Evolutionary conservation across 2,888 invertebrate species (phyloP).

Genomic region (Danaus chrysippus): DNA sequence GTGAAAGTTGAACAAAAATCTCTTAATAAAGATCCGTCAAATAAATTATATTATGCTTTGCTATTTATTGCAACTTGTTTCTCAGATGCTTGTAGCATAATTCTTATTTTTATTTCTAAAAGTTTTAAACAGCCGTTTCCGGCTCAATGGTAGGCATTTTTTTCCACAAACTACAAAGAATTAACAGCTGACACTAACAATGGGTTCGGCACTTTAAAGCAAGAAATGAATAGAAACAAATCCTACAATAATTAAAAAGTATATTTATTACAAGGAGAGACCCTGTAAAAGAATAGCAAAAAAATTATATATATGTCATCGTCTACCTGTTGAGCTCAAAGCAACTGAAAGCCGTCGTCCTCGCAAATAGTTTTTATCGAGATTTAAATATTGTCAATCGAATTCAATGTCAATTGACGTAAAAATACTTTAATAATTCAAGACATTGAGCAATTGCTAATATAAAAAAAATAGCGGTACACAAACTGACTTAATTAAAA

Average conservation of each 20-base stretch:
- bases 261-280: neutral
- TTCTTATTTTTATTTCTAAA: neutral
- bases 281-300: too few relatives aligned
- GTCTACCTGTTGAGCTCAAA: constrained; percentile 7
- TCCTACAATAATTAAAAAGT: neutral
- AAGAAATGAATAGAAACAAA: neutral
- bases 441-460: neutral
- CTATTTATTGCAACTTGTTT: neutral
- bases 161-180: neutral
- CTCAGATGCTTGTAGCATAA: neutral
- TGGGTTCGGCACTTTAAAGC: neutral
- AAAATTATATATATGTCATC: neutral
- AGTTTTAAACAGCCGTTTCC: neutral
- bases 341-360: constrained; percentile 48
- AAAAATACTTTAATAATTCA: neutral
- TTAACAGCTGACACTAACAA: neutral
- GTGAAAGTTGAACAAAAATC: constrained; percentile 30
- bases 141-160: neutral
- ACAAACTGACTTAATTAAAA: too few relatives aligned
- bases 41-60: neutral
- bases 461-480: too few relatives aligned
- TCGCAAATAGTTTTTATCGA: constrained; percentile 38
- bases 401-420: constrained; percentile 29
- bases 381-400: constrained; percentile 28
- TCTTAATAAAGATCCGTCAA: neutral